These are phyloP conservation scores for Callionymus lyra DNA, from an alignment of 2,113 vertebrate species.

Conservation along the genomic window DNA sequence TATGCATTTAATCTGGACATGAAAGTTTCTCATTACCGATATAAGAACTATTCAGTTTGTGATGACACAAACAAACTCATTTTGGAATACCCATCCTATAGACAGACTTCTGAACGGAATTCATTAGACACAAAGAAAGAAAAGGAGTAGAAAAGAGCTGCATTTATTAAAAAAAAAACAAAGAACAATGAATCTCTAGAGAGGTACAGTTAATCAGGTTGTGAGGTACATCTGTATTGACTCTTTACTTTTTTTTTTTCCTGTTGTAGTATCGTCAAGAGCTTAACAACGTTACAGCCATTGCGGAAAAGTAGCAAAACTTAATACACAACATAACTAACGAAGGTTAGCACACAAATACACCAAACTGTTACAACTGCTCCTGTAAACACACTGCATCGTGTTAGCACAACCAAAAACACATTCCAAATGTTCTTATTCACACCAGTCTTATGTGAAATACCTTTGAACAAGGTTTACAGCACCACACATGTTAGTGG, in stretches of 20 bases:
- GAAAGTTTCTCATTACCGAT: too few species aligned
- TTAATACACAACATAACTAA: slow-evolving; percentile 23
- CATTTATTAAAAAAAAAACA: slow-evolving; percentile 35
- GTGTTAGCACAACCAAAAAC: slow-evolving; percentile 10
- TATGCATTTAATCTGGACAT: too few species aligned
- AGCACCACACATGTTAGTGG: slow-evolving; percentile 37
- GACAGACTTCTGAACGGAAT: too few species aligned
- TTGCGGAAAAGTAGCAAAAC: slow-evolving; percentile 20
- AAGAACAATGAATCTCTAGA: slow-evolving; percentile 10
- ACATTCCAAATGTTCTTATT: slow-evolving; percentile 4
- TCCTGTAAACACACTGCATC: too few species aligned
- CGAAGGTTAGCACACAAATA: too few species aligned
- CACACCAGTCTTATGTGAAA: slow-evolving; percentile 31
- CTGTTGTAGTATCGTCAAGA: neutral
- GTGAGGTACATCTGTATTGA: slow-evolving; percentile 22
- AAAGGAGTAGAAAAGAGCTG: slow-evolving; percentile 22
- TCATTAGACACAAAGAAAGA: neutral
- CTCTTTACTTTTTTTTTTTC: slow-evolving; percentile 15
- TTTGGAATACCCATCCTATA: too few species aligned
- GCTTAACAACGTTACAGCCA: too few species aligned
- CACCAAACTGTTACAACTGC: too few species aligned
- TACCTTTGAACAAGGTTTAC: slow-evolving; percentile 21
- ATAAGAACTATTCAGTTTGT: too few species aligned
- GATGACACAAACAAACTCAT: too few species aligned
- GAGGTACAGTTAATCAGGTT: slow-evolving; percentile 37